Evolutionary conservation across 2,797 vertebrate genomes (phyloP), one percentile per base, ranked within the genome.

Genomic region (Ataeniobius toweri): DNA sequence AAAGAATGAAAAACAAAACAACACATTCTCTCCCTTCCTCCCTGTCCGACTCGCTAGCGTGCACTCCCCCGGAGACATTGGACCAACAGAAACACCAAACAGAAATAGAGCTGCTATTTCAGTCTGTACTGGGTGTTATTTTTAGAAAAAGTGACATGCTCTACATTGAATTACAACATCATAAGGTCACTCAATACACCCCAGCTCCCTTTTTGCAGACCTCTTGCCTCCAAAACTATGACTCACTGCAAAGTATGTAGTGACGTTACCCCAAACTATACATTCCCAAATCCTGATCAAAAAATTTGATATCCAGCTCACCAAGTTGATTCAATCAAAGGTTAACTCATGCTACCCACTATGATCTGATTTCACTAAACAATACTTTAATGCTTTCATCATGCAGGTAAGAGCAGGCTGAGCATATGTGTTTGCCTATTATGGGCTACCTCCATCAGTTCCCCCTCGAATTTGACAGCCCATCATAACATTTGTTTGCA

Each of bases 101-200:
- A 89, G 90, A 95, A 96, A 95, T 95, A 95, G 94, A 90, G 86
- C 81, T 87, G 90, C 95, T 96, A 96, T 96, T 96, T 96, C 85
- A 90, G 94, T 93, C 93, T 73, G 77, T 89, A 78, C 76, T 16
- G 71, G 69, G 76, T 87, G 87, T 94, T 95, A 95, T 95, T 95
- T 95, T 95, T 95, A 94, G 93, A 91, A 91, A 91, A 93, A 92
- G 89, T 90, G 93, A 92, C 93, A 92, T 81, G 84, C 75, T 91
- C 85, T 80, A 86, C 73, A 74, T 85, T 93, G 80, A 93, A 94
- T 95, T 95, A 94, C 92, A 89, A 85, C 93, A 94, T 90, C 89
- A 92, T 94, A 93, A 92, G 92, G 91, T 96, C 94, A 94, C 87
- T 83, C 83, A 74, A 59, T 86, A 80, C 79, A 74, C 76, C 76